Evolutionary conservation across 2,797 vertebrate species (phyloP), one percentile per base, ranked within the genome.

Genomic region (Mormyrus hasselquistii): DNA sequence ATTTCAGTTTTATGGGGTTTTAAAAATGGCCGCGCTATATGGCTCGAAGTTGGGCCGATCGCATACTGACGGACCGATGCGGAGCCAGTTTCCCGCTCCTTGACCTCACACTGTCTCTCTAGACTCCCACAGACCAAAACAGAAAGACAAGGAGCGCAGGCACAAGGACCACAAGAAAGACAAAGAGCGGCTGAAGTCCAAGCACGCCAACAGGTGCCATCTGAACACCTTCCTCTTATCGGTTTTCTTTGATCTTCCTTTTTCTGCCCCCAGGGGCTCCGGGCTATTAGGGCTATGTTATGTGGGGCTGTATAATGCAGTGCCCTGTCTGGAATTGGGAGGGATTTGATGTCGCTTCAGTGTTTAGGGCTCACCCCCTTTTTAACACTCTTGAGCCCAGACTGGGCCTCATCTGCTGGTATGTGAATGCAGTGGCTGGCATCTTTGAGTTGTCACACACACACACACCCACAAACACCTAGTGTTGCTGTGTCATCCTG

Each of bases 151-250:
- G 94, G 98, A 99, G 94, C 97, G 99, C 94, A 97, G 98, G 95
- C 98, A 99, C 91, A 99, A 99, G 96, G 98, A 99, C 94, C 98
- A 99, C 95, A 99, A 98, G 94, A 99, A 98, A 94, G 98, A 99
- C 92, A 98, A 97, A 93, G 98, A 99, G 89, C 96, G 97, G 88
- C 97, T 99, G 93, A 99, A 98, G 93, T 96, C 96, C 86, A 99
- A 98, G 94, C 97, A 99, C 95, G 97, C 97, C 94, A 98, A 98
- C 96, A 97, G 97, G 98, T 99, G n/a, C 49, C 8, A 2, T 52
- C 44, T 85, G 79, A 9, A 49, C 7, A 1, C 9, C 0, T 2
- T 38, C 14, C 0, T 83, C 41, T 22, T 83, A 0, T 44, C 16
- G 2, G 8, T 83, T 82, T 19, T 22, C 4, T 44, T 83, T 83